Evolutionary conservation across 2,888 invertebrate genomes (phyloP).

Genomic region (Leucophenga maculata): DNA sequence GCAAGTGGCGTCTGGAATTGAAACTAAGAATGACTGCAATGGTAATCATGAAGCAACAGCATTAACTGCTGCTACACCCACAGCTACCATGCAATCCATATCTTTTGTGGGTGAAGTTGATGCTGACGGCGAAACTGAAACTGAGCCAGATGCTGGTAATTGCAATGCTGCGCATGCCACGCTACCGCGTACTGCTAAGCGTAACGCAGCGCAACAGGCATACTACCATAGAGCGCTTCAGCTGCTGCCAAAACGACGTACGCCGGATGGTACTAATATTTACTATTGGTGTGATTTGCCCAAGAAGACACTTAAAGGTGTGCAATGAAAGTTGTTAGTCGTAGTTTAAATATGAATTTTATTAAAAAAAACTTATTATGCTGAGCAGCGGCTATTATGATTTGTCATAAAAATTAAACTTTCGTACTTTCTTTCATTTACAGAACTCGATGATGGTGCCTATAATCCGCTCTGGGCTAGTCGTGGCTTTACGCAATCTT

Average conservation of each 20-base stretch:
- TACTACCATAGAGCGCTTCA: constrained; percentile 68
- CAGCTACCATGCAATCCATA: constrained; percentile 9
- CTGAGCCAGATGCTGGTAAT: constrained; percentile 14
- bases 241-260: constrained; percentile 82
- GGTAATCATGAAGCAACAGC: constrained; percentile 55
- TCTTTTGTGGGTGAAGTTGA: not conserved
- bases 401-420: constrained; percentile 2
- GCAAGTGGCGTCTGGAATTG: constrained; percentile 15
- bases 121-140: constrained; percentile 16
- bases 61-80: constrained; percentile 19
- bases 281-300: constrained; percentile 91
- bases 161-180: constrained; percentile 53
- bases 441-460: constrained; percentile 94
- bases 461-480: constrained; percentile 96
- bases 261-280: constrained; percentile 87
- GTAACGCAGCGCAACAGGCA: constrained; percentile 58
- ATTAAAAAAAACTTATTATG: not conserved
- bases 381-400: not conserved
- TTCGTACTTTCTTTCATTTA: constrained; percentile 27
- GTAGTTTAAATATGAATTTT: not conserved
- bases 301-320: constrained; percentile 75
- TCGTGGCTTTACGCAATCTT: constrained; percentile 97
- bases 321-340: not conserved
- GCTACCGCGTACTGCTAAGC: constrained; percentile 63
- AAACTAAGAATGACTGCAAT: constrained; percentile 58